Percentiles rank a stretch among this genome's conserved stretches.
Conservation (phyloP, 2,888 invertebrate genomes). For the Rhagium mordax region DNA sequence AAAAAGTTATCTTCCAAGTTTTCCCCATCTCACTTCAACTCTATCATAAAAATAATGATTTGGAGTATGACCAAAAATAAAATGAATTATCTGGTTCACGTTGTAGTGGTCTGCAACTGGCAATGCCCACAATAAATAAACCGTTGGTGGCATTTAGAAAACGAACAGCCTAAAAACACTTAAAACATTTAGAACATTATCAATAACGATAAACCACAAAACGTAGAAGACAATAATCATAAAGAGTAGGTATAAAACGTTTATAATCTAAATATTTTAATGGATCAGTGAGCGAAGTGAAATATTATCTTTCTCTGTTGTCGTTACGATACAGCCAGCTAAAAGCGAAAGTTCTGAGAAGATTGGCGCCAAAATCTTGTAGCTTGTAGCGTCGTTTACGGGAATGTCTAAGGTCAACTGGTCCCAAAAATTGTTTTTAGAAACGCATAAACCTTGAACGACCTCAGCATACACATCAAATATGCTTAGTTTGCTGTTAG, state of each 20-base stretch:
- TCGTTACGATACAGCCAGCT: not conserved
- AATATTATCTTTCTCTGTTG: constrained; percentile 8
- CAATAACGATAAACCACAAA: not conserved
- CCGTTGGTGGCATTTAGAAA: not conserved
- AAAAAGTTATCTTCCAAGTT: too few species aligned
- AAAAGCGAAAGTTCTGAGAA: constrained; percentile 14
- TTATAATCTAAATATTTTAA: constrained; percentile 23
- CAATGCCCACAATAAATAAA: not conserved
- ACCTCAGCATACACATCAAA: constrained; percentile 2
- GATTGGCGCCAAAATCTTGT: constrained; percentile 26
- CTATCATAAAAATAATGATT: too few species aligned
- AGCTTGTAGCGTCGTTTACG: not conserved
- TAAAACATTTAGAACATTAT: not conserved
- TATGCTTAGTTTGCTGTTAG: constrained; percentile 2
- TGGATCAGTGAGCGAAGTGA: constrained; percentile 11
- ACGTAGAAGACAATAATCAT: not conserved
- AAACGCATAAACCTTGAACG: constrained; percentile 14
- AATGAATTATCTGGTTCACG: too few species aligned
- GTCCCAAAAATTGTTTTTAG: constrained; percentile 26
- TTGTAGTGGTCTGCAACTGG: too few species aligned
- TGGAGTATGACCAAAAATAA: too few species aligned
- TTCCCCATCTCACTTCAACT: too few species aligned
- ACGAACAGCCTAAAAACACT: not conserved
- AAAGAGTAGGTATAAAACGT: not conserved
- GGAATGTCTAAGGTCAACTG: constrained; percentile 21